Evolutionary conservation across 2,797 vertebrate genomes (phyloP).

Genomic region (Chiloscyllium punctatum): DNA sequence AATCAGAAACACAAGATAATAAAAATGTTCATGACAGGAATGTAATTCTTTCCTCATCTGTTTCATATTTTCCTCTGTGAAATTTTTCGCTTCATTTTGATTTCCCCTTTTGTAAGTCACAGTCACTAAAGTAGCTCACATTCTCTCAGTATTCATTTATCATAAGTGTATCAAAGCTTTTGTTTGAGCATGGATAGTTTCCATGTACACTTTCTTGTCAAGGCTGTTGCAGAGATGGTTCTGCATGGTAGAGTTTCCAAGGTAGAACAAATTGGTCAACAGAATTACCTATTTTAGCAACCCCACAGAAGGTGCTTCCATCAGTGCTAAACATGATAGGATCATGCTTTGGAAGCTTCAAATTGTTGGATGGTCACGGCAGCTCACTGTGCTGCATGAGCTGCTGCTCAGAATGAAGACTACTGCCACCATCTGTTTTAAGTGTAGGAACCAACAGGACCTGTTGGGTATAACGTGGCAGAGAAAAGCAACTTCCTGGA

Average conservation of each 20-base stretch:
- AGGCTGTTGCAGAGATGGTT: not conserved
- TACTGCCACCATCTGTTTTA: too few species aligned
- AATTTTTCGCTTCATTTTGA: not conserved
- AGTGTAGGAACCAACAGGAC: too few species aligned
- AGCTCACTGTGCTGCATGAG: too few species aligned
- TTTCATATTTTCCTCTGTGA: not conserved
- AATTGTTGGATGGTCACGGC: too few species aligned
- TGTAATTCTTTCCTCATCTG: not conserved
- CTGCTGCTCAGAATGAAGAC: too few species aligned
- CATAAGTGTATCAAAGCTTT: not conserved
- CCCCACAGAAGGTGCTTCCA: not conserved
- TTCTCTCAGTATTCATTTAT: not conserved
- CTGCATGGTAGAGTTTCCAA: not conserved
- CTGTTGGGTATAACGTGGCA: too few species aligned
- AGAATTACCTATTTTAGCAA: not conserved
- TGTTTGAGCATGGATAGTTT: not conserved
- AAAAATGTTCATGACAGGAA: not conserved
- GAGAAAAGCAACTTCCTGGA: too few species aligned
- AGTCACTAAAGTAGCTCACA: not conserved
- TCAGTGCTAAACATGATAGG: not conserved
- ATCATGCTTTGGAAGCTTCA: not conserved
- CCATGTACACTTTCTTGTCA: not conserved
- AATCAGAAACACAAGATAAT: not conserved
- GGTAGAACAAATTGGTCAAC: constrained; percentile 1
- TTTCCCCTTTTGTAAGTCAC: not conserved